Conservation (phyloP, 1,140 invertebrate genomes). For the Adoxophyes honmai region DNA sequence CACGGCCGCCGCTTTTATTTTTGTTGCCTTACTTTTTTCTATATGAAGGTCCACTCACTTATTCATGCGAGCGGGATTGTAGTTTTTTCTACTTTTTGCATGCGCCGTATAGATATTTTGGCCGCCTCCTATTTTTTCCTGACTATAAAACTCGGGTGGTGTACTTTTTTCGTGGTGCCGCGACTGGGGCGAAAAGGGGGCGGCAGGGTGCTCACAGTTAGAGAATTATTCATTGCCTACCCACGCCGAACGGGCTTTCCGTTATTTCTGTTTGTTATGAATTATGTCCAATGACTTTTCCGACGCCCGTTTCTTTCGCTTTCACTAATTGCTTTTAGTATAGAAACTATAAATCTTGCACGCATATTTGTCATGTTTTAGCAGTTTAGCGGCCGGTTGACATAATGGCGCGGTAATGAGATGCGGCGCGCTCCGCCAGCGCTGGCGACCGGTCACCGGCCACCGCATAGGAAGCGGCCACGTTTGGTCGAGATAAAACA, state of each 20-base stretch:
- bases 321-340: slow-evolving; percentile 73
- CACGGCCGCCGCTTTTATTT: slow-evolving; percentile 46
- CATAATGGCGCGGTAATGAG: slow-evolving; percentile 19
- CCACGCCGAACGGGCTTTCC: slow-evolving; percentile 68
- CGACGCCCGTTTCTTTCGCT: slow-evolving; percentile 69
- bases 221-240: slow-evolving; percentile 76
- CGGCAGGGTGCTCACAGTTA: slow-evolving; percentile 67
- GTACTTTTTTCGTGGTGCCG: slow-evolving; percentile 68
- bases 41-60: slow-evolving; percentile 74
- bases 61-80: slow-evolving; percentile 74
- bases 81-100: slow-evolving; percentile 70
- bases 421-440: neutral
- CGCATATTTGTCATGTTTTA: slow-evolving; percentile 38
- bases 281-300: slow-evolving; percentile 74
- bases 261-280: slow-evolving; percentile 76
- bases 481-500: slow-evolving; percentile 33
- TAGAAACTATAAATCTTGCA: slow-evolving; percentile 69
- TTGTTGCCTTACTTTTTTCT: slow-evolving; percentile 68
- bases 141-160: slow-evolving; percentile 73
- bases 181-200: slow-evolving; percentile 43
- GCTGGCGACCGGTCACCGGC: neutral
- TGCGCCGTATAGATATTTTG: slow-evolving; percentile 72
- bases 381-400: slow-evolving; percentile 18
- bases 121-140: slow-evolving; percentile 72
- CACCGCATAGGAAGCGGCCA: neutral